Percentiles rank a stretch among this genome's conserved stretches.
phyloP scores from a whole-genome alignment of 2,888 invertebrate genomes.

The Dione juno region DNA sequence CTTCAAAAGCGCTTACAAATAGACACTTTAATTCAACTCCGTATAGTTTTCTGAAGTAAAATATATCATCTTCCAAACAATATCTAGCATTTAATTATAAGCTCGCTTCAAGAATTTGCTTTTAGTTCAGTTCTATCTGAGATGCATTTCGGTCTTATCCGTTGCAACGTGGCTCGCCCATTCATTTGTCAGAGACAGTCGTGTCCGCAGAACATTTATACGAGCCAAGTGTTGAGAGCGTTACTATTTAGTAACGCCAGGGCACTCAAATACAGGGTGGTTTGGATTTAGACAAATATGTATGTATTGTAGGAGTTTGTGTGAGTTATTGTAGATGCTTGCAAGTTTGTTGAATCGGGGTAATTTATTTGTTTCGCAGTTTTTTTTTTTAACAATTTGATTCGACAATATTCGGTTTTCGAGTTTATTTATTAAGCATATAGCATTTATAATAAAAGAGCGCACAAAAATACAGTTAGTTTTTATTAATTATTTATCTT shows the following conservation, averaged over 20 bases:
- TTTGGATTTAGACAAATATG: background rate
- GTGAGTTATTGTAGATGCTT: no score
- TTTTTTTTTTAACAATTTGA: no score
- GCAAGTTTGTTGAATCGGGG: no score
- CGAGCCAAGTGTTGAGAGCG: slow-evolving; percentile 49
- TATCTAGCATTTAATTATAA: slow-evolving; percentile 21
- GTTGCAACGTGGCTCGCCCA: slow-evolving; percentile 36
- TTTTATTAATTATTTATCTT: no score
- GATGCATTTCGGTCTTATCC: slow-evolving; percentile 35
- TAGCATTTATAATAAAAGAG: no score
- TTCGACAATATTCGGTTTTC: no score
- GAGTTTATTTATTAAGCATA: no score
- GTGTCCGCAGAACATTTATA: slow-evolving; percentile 49
- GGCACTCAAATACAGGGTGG: background rate
- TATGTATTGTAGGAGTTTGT: background rate
- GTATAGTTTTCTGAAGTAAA: slow-evolving; percentile 6
- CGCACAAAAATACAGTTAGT: no score
- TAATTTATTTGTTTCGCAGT: no score
- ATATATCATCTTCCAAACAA: slow-evolving; percentile 4
- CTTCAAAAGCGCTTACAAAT: background rate
- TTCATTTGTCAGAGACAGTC: slow-evolving; percentile 52
- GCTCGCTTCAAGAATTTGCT: slow-evolving; percentile 19
- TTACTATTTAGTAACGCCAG: slow-evolving; percentile 47
- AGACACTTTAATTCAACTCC: slow-evolving; percentile 2
- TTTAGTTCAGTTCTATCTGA: slow-evolving; percentile 9